Evolutionary conservation across 1,140 invertebrate genomes (phyloP).

Genomic region (Teleogryllus occipitalis): DNA sequence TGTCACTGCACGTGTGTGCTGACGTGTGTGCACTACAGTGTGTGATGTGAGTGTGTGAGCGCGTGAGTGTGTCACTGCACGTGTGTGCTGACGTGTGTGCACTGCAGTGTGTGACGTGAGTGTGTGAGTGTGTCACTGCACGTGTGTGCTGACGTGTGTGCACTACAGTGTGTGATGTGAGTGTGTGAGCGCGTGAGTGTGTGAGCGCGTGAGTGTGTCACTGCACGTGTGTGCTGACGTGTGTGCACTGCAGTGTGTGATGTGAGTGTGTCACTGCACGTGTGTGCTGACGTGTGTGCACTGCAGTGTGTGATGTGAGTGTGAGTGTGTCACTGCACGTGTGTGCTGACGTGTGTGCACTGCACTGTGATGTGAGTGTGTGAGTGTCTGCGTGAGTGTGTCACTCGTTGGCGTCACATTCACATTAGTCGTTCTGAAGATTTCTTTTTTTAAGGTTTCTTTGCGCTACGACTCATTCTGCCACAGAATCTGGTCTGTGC

Average conservation of each 20-base stretch:
- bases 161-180: not conserved
- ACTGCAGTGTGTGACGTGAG: not conserved
- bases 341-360: not conserved
- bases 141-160: not conserved
- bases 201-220: not conserved
- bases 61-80: no score
- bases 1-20: not conserved
- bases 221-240: not conserved
- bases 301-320: no score
- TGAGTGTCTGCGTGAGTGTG: not conserved
- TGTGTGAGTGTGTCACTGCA: constrained; percentile 10
- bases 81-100: not conserved
- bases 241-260: not conserved
- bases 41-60: not conserved
- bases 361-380: not conserved
- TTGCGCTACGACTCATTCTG: no score
- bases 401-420: no score
- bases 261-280: not conserved
- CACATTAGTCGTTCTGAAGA: no score
- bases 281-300: not conserved
- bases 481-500: no score
- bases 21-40: not conserved
- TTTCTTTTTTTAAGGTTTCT: no score
- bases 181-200: not conserved
- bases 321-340: no score